A percentile compares a stretch with the other conserved stretches of the same genome.
These are phyloP conservation scores for Esperia sulphurella DNA, from an alignment of 2,888 invertebrate species.

Conservation along the genomic window DNA sequence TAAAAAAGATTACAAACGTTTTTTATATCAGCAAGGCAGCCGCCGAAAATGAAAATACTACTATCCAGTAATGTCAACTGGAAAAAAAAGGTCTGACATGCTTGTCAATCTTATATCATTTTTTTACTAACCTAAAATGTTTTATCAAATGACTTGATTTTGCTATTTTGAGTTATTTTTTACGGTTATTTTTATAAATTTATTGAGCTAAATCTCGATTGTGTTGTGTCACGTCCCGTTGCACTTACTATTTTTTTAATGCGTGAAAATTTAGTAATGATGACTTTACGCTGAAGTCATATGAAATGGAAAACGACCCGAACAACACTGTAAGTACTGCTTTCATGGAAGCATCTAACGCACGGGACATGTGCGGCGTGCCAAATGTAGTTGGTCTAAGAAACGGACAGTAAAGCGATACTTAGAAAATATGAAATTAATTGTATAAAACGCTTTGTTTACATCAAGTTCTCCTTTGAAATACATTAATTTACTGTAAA, in stretches of 20 bases:
- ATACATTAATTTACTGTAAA: too few species aligned
- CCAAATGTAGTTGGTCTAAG: background rate
- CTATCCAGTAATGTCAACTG: constrained; percentile 72
- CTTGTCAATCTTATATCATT: constrained; percentile 73
- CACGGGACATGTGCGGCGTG: background rate
- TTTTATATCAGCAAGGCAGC: constrained; percentile 63
- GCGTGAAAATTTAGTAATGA: constrained; percentile 63
- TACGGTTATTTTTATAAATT: constrained; percentile 73
- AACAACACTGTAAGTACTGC: constrained; percentile 71
- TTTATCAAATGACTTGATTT: constrained; percentile 78
- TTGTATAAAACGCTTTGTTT: constrained; percentile 5
- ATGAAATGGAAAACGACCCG: constrained; percentile 76
- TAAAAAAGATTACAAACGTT: constrained; percentile 38
- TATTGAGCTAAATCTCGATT: constrained; percentile 71
- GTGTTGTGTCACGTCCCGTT: constrained; percentile 58
- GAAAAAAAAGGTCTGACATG: constrained; percentile 79
- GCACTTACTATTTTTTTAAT: constrained; percentile 55
- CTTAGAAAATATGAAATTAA: too few species aligned
- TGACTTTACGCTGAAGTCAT: constrained; percentile 65
- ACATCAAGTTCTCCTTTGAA: background rate
- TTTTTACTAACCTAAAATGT: constrained; percentile 80
- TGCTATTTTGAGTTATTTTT: constrained; percentile 70
- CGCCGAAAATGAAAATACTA: constrained; percentile 73
- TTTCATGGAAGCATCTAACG: background rate
- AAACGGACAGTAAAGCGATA: too few species aligned